Conservation (phyloP, 2,797 vertebrate genomes). For the Lycodopsis pacificus region DNA sequence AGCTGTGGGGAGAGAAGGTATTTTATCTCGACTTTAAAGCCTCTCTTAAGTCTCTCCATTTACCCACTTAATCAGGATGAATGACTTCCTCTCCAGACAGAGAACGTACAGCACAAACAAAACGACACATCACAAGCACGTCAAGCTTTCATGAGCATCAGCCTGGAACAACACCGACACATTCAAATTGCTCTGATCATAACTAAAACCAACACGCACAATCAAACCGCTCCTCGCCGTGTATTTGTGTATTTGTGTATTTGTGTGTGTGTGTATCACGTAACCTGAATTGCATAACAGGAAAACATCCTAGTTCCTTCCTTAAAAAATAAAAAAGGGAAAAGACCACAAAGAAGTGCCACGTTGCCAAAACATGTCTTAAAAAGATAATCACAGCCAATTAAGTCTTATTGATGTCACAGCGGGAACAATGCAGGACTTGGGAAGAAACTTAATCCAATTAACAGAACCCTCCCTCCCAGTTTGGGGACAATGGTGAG, state of each 20-base stretch:
- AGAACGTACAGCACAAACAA: conserved; percentile 11
- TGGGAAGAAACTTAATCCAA: conserved; percentile 73
- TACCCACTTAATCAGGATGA: conserved; percentile 40
- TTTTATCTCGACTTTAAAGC: not conserved
- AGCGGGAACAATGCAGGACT: conserved; percentile 32
- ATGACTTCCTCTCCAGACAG: conserved; percentile 7
- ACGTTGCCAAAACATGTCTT: conserved; percentile 58
- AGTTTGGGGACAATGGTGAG: conserved; percentile 62
- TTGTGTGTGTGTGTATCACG: conserved; percentile 10
- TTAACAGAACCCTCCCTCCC: conserved; percentile 64
- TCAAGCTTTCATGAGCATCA: not conserved
- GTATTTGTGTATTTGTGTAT: not conserved
- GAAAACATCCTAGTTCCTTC: conserved; percentile 72
- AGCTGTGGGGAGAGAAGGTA: not conserved
- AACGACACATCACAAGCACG: conserved; percentile 19
- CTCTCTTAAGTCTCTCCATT: conserved; percentile 15
- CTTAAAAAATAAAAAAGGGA: conserved; percentile 38
- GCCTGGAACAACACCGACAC: not conserved
- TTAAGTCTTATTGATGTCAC: conserved; percentile 69
- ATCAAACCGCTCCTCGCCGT: not conserved
- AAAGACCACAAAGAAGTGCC: conserved; percentile 34
- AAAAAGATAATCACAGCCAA: conserved; percentile 67
- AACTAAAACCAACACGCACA: not conserved
- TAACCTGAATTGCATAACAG: conserved; percentile 71
- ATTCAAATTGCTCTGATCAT: not conserved